phyloP scores from a whole-genome alignment of 2,888 invertebrate species.

The Torymus tubicola region DNA sequence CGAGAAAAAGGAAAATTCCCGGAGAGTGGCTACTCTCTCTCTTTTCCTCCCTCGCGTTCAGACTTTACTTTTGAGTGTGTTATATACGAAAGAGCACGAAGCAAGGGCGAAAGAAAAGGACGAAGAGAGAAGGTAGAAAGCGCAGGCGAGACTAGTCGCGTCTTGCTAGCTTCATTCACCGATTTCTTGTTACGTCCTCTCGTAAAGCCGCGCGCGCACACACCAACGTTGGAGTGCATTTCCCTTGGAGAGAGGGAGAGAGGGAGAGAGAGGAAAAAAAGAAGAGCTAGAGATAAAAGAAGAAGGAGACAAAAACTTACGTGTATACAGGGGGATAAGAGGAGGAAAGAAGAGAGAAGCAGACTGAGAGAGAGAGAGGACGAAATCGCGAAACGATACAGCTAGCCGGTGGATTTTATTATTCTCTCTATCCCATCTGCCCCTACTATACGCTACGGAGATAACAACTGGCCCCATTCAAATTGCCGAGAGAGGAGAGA shows the following conservation, averaged over 20 bases:
- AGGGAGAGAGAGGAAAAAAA: neutral
- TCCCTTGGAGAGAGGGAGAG: slow-evolving; percentile 11
- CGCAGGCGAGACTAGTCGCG: neutral
- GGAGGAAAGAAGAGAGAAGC: too few relatives aligned
- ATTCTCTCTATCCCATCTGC: slow-evolving; percentile 8
- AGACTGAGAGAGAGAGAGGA: neutral
- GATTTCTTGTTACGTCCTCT: slow-evolving; percentile 44
- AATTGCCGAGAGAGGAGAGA: neutral
- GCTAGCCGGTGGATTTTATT: slow-evolving; percentile 25
- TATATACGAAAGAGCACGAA: too few relatives aligned
- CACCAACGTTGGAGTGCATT: slow-evolving; percentile 26
- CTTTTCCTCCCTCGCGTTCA: neutral
- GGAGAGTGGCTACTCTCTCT: slow-evolving; percentile 16
- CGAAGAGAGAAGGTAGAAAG: neutral
- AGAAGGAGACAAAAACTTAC: too few relatives aligned
- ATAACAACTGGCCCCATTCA: slow-evolving; percentile 35
- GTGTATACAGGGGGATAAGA: too few relatives aligned
- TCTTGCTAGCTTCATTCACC: slow-evolving; percentile 39
- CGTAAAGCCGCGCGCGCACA: slow-evolving; percentile 15
- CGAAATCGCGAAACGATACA: slow-evolving; percentile 25
- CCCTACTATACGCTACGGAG: neutral
- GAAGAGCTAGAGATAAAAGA: neutral
- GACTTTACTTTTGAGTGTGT: slow-evolving; percentile 18
- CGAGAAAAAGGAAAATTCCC: slow-evolving; percentile 5
- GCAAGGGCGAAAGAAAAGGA: too few relatives aligned